Conservation (phyloP, 2,113 vertebrate species). For the Maccullochella peelii region DNA sequence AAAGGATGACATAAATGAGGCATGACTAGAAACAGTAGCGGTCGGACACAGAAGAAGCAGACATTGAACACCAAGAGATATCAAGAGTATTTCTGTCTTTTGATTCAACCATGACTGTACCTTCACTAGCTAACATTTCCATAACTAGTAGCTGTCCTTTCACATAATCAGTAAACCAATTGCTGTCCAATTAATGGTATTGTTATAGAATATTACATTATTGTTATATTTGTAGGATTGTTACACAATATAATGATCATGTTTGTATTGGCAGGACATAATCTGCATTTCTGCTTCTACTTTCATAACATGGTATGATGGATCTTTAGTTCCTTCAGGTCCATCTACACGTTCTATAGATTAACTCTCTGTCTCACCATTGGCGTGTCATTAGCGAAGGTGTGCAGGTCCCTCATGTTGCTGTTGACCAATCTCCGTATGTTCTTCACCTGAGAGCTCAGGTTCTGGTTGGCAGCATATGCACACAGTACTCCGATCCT, state of each 20-base stretch:
- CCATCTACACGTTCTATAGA: no score
- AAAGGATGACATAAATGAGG: constrained; percentile 10
- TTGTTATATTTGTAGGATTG: not conserved
- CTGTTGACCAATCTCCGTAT: constrained; percentile 88
- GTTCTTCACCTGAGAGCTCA: constrained; percentile 88
- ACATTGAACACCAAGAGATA: not conserved
- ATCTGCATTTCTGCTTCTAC: not conserved
- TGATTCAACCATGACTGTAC: not conserved
- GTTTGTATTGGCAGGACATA: not conserved
- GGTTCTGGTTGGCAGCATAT: constrained; percentile 91
- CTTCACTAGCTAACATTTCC: not conserved
- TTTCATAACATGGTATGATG: not conserved
- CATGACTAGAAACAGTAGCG: not conserved
- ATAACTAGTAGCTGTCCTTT: not conserved
- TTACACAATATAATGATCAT: not conserved
- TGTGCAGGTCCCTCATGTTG: constrained; percentile 93
- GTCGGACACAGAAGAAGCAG: not conserved
- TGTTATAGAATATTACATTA: not conserved
- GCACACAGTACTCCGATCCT: constrained; percentile 92
- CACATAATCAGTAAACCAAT: not conserved
- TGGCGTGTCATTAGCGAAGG: constrained; percentile 87
- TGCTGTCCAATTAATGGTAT: not conserved
- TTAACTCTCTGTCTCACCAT: constrained; percentile 80
- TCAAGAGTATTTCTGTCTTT: not conserved
- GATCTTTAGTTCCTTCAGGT: not conserved